phyloP scores from a whole-genome alignment of 1,140 invertebrate genomes.

The Penaeus vannamei region DNA sequence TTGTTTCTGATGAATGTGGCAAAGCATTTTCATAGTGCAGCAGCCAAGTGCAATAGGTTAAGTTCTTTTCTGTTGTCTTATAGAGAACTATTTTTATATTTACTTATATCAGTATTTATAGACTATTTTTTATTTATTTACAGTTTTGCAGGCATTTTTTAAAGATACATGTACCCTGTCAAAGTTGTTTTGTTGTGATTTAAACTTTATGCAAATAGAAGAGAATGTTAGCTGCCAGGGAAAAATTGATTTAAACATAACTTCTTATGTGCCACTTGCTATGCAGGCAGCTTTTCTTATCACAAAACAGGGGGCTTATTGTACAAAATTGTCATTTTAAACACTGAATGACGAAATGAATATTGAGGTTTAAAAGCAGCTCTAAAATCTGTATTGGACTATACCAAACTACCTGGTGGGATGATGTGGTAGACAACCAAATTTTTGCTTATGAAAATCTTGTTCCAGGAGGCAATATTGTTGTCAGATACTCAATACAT shows the following conservation, averaged over 20 bases:
- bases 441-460: not conserved
- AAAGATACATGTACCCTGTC: slow-evolving; percentile 32
- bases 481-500: slow-evolving; percentile 46
- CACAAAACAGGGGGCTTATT: slow-evolving; percentile 55
- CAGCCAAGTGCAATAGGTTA: slow-evolving; percentile 63
- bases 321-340: slow-evolving; percentile 56
- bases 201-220: slow-evolving; percentile 48
- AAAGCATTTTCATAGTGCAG: slow-evolving; percentile 27
- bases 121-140: slow-evolving; percentile 64
- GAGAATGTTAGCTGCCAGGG: slow-evolving; percentile 26
- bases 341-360: slow-evolving; percentile 22
- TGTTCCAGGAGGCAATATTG: not conserved
- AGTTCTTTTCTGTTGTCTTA: slow-evolving; percentile 48
- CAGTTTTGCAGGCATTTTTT: slow-evolving; percentile 55
- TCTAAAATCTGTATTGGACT: slow-evolving; percentile 25
- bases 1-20: slow-evolving; percentile 37
- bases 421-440: slow-evolving; percentile 28
- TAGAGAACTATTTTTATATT: slow-evolving; percentile 65
- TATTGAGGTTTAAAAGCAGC: slow-evolving; percentile 45
- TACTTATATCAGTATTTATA: slow-evolving; percentile 64
- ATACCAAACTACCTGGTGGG: slow-evolving; percentile 51
- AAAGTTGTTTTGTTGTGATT: slow-evolving; percentile 59
- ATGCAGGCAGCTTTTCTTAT: slow-evolving; percentile 52
- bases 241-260: not conserved
- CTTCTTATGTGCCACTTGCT: slow-evolving; percentile 43